Base-by-base conservation (phyloP, 2,113 vertebrate species). In the Riparia riparia region DNA sequence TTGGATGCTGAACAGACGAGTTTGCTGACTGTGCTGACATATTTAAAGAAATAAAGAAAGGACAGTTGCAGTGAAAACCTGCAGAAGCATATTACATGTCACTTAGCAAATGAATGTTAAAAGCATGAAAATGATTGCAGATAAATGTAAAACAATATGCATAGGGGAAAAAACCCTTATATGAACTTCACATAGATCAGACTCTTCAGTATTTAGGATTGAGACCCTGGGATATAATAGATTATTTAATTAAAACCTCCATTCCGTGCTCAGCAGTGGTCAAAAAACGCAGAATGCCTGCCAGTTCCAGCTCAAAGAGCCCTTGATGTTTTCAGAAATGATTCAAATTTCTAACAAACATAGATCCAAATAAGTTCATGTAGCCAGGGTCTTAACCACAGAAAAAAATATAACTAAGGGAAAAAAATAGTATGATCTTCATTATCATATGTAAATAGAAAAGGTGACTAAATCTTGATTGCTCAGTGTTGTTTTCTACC, bases 81-180 rank as follows among this genome's bases (percentile, higher is more conserved):
- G n/a, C 29, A 39, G 49, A 69, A 90, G 10, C 12, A 7, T 47
- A 29, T 89, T 68, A n/a, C 17, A 12, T 24, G 31, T 34, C n/a
- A 58, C 31, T 47, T 26, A 53, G 9, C 16, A 86, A 64, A 53
- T 34, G 3, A 49, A 44, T 49, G 31, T 49, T 74, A 50, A 58
- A 78, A 49, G 9, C 31, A 50, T 39, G 21, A 71, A 76, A 80
- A 80, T 65, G 28, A 66, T 4, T 24, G 37, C 51, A 76, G 45
- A n/a, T 49, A 63, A 86, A 68, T 57, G 19, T n/a, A 78, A 77
- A 68, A 57, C 25, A 68, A n/a, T 5, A 32, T 72, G 26, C 18
- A 61, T 0, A 7, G 13, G 12, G 12, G 2, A 44, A 45, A 42
- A 64, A 1, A 0, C 5, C 32, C 34, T 24, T 12, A 39, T 24